A percentile compares a stretch with the other conserved stretches of the same genome.
Conservation (phyloP, 2,797 vertebrate species). For the Hippopotamyrus pictus region DNA sequence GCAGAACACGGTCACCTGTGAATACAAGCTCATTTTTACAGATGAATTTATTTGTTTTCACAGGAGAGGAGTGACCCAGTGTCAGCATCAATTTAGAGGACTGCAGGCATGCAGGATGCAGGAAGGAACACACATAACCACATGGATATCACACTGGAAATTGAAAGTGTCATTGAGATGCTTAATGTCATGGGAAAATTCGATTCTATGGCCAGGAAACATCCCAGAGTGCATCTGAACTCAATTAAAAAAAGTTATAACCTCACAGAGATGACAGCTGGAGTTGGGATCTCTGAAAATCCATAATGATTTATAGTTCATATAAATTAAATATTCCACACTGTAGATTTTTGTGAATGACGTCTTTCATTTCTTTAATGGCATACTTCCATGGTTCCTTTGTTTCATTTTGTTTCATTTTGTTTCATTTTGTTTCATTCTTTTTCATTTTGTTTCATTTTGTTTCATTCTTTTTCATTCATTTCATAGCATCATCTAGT, state of each 20-base stretch:
- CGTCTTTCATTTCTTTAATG: neutral
- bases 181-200: neutral
- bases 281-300: neutral
- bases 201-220: neutral
- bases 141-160: neutral
- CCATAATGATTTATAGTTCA: neutral
- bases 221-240: neutral
- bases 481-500: neutral
- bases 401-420: neutral
- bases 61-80: neutral
- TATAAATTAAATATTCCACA: neutral
- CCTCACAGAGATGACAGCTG: neutral
- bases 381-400: neutral
- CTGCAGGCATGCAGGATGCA: neutral
- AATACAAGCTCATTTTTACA: neutral
- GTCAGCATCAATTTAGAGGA: neutral
- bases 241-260: neutral
- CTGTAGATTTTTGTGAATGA: neutral
- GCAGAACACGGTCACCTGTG: neutral
- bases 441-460: neutral
- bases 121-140: neutral
- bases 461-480: neutral
- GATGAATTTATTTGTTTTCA: constrained; percentile 2
- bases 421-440: neutral
- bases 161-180: neutral